Conservation (phyloP, 2,113 vertebrate genomes). For the Dromiciops gliroides region DNA sequence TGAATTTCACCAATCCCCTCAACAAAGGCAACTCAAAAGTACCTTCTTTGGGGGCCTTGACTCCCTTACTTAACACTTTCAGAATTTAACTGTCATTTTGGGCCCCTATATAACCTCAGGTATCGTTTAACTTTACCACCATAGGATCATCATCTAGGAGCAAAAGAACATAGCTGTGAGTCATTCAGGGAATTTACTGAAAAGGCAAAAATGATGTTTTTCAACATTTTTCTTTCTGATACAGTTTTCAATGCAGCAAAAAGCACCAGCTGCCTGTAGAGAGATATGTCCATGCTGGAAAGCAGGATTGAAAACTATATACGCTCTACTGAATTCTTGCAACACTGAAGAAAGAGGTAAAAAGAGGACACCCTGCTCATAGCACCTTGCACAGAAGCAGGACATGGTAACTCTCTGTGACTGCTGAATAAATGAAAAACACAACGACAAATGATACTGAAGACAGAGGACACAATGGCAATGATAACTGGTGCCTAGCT, state of each 20-base stretch:
- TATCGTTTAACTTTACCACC: not conserved
- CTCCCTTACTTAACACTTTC: not conserved
- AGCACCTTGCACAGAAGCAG: not conserved
- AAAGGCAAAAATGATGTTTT: not conserved
- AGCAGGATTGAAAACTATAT: not conserved
- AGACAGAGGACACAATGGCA: not conserved
- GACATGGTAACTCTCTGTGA: not conserved
- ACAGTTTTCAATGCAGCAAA: slow-evolving; percentile 26
- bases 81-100: not conserved
- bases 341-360: not conserved
- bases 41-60: not conserved
- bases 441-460: not conserved
- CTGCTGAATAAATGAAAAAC: not conserved
- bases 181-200: not conserved
- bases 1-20: not conserved
- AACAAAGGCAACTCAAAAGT: not conserved
- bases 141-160: slow-evolving; percentile 57
- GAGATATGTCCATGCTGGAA: not conserved
- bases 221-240: not conserved
- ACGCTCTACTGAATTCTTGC: slow-evolving; percentile 1
- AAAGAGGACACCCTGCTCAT: not conserved
- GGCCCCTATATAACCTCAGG: not conserved
- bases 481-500: not conserved
- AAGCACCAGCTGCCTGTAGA: not conserved
- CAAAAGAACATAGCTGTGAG: slow-evolving; percentile 12